Evolutionary conservation across 35 echinoderm and acorn worm species (phyloP), one percentile per base, ranked within the genome.

Genomic region (Diadema setosum): DNA sequence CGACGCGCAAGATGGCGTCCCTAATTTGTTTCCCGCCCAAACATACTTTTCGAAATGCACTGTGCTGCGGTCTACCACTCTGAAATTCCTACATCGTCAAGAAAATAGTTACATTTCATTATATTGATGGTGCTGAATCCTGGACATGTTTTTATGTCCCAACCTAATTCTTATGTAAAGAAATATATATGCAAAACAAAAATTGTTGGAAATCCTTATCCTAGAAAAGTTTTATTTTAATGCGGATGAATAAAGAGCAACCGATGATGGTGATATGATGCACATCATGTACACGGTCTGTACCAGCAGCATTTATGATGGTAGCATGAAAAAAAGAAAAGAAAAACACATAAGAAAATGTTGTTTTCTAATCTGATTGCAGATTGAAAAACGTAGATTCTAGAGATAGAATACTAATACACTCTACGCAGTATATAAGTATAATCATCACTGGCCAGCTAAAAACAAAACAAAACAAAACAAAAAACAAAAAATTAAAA

Each of bases 21-120:
- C 57, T 85, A 56, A 61, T 85, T 85, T 85, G 83, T 85, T 85
- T 85, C 83, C 83, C 83, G 83, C 83, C 83, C 83, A 85, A 85
- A 85, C 83, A 61, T 63, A 42, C 46, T 85, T 58, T 85, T 85
- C 55, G 83, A 85, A 85, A 85, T 64, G 33, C 2, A 30, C 15
- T 18, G 50, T 60, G 35, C 35, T 85, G 35, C 36, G 50, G 50
- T 58, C 40, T 58, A 18, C 65, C 25, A 9, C 2, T 27, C n/a
- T 30, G 31, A 67, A 67, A 11, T 67, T 73, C 31, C 39, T 16
- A 24, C 73, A 44, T 67, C 73, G 20, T 7, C 39, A 67, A 43
- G 24, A 16, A 42, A 42, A 5, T 43, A 78, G 39, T 78, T 24
- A 21, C 73, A 52, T 11, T n/a, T n/a, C n/a, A 52, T 11, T n/a